Conservation (phyloP, 1,140 invertebrate species). For the Aporrectodea caliginosa region DNA sequence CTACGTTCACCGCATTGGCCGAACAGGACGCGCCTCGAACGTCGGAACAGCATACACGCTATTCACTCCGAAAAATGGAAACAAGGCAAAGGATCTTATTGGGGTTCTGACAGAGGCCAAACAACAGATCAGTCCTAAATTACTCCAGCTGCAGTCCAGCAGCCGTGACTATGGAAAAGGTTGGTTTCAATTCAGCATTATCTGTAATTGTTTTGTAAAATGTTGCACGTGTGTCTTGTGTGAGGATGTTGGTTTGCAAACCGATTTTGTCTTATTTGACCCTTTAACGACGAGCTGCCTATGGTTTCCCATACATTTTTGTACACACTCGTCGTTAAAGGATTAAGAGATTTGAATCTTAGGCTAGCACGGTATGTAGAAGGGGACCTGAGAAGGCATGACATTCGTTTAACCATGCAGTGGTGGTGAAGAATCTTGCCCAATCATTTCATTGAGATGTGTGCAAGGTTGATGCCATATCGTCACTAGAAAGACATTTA, state of each 20-base stretch:
- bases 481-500: no score
- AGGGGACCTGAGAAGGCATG: no score
- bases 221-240: background rate
- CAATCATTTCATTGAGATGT: no score
- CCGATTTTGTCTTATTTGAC: background rate
- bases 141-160: slow-evolving; percentile 1
- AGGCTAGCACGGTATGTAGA: background rate
- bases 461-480: no score
- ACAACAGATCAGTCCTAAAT: slow-evolving; percentile 66
- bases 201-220: background rate
- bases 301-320: no score
- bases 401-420: no score
- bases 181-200: no score
- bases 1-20: slow-evolving; percentile 97
- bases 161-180: background rate
- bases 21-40: slow-evolving; percentile 84
- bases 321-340: background rate
- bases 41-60: slow-evolving; percentile 97
- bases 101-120: slow-evolving; percentile 88
- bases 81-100: slow-evolving; percentile 86
- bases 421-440: no score
- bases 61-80: slow-evolving; percentile 94
- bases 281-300: no score
- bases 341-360: background rate
- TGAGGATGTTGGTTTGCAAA: background rate